Evolutionary conservation across 2,797 vertebrate species (phyloP).

Genomic region (Setipinna tenuifilis): DNA sequence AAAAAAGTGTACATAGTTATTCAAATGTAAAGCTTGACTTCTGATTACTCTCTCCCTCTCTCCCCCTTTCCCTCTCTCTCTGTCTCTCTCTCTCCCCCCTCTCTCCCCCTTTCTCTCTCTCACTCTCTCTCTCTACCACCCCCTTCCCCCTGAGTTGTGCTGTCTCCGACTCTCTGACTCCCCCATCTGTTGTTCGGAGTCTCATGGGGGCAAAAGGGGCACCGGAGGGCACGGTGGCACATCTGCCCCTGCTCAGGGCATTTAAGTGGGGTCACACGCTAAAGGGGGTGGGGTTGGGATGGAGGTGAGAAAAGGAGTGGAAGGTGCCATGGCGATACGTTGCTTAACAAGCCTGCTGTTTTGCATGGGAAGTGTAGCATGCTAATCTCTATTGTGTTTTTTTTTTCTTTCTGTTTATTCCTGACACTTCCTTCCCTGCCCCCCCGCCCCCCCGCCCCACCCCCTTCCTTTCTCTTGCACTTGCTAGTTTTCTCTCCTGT

Average conservation of each 20-base stretch:
- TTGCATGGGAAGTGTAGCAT: slow-evolving; percentile 34
- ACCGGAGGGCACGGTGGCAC: slow-evolving; percentile 69
- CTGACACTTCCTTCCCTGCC: background rate
- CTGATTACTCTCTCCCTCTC: background rate
- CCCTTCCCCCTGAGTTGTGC: slow-evolving; percentile 58
- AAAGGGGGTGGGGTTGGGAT: background rate
- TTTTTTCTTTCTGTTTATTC: background rate
- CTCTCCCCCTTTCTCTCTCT: slow-evolving; percentile 24
- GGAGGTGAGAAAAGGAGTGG: slow-evolving; percentile 15
- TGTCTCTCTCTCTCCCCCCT: slow-evolving; percentile 59
- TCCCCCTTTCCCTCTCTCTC: slow-evolving; percentile 22
- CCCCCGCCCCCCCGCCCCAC: background rate
- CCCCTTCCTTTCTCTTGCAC: background rate
- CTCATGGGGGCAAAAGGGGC: slow-evolving; percentile 69
- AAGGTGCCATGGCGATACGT: slow-evolving; percentile 29
- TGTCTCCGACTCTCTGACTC: slow-evolving; percentile 71
- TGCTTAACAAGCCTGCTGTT: slow-evolving; percentile 42
- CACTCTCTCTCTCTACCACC: background rate
- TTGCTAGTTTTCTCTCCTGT: background rate
- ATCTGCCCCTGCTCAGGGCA: slow-evolving; percentile 67
- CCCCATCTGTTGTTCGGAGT: slow-evolving; percentile 76
- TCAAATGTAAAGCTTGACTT: slow-evolving; percentile 2
- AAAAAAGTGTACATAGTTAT: slow-evolving; percentile 22
- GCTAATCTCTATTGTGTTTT: background rate
- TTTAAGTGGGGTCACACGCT: slow-evolving; percentile 47